Evolutionary conservation across 2,113 vertebrate genomes (phyloP).

Genomic region (Cyphomyrus plagiostoma): DNA sequence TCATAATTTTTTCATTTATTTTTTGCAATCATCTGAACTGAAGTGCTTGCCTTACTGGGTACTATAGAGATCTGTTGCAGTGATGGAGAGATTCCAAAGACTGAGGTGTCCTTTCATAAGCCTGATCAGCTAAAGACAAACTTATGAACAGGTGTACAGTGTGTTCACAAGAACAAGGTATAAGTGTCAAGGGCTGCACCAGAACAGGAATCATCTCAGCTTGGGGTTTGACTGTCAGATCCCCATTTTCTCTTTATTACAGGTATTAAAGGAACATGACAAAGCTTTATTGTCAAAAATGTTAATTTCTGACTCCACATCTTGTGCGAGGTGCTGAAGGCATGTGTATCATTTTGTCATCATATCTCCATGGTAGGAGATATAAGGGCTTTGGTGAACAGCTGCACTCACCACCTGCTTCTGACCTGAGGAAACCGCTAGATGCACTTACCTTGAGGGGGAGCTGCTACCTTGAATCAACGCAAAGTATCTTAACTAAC

Average conservation of each 20-base stretch:
- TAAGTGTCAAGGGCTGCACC: not conserved
- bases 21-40: not conserved
- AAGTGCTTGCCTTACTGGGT: conserved; percentile 19
- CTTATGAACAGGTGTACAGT: not conserved
- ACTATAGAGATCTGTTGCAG: not conserved
- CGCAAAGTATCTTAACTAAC: not conserved
- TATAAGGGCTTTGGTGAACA: not conserved
- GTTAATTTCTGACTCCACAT: not conserved
- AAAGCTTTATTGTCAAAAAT: not conserved
- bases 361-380: not conserved
- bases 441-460: not conserved
- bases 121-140: not conserved
- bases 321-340: not conserved
- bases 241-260: not conserved
- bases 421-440: not conserved
- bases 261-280: not conserved
- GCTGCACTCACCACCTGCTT: not conserved
- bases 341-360: not conserved
- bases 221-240: not conserved
- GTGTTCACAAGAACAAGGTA: not conserved
- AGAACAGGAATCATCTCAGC: not conserved
- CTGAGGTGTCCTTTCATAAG: not conserved
- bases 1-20: not conserved
- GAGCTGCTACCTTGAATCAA: not conserved
- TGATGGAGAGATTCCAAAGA: not conserved